Evolutionary conservation across 2,888 invertebrate genomes (phyloP).

Genomic region (Ernsta delagoae): DNA sequence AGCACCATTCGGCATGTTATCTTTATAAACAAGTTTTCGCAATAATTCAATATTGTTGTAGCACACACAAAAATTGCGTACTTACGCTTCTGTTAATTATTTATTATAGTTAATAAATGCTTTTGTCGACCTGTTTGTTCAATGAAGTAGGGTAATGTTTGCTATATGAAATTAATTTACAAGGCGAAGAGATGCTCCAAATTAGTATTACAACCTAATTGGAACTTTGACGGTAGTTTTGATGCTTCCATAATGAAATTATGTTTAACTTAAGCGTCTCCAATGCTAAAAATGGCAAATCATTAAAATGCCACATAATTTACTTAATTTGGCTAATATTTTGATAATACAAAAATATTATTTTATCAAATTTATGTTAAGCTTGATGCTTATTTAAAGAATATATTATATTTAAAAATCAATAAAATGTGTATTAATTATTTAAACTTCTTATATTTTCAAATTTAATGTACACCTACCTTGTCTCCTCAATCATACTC

Average conservation of each 20-base stretch:
- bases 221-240: constrained; percentile 17
- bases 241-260: constrained; percentile 16
- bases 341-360: too few species aligned
- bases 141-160: constrained; percentile 16
- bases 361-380: too few species aligned
- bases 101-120: constrained; percentile 10
- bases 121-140: constrained; percentile 17
- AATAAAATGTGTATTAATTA: too few species aligned
- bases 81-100: background rate
- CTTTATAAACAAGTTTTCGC: constrained; percentile 2
- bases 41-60: constrained; percentile 10
- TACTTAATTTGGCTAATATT: too few species aligned
- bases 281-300: constrained; percentile 2
- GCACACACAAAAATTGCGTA: constrained; percentile 10
- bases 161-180: constrained; percentile 26
- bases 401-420: too few species aligned
- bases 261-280: constrained; percentile 12
- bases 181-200: constrained; percentile 11
- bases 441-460: too few species aligned
- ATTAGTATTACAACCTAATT: constrained; percentile 25
- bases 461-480: too few species aligned
- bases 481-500: too few species aligned
- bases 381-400: too few species aligned
- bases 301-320: background rate
- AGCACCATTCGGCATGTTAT: constrained; percentile 24